Base-by-base conservation (phyloP, 2,888 invertebrate species). In the Cheilosia pagana region DNA sequence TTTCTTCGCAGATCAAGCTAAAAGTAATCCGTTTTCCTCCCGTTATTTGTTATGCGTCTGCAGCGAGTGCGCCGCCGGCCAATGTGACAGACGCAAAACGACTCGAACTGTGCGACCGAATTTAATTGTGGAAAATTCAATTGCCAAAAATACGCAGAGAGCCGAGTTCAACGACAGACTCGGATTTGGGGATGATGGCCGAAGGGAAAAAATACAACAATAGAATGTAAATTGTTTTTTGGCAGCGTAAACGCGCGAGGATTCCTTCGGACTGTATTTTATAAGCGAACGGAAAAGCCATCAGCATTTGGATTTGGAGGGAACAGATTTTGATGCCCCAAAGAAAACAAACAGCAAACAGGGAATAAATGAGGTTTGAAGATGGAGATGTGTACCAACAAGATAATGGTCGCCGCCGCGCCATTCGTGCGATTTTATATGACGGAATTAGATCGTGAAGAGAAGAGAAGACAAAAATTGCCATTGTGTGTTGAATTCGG, bases 141-240 rank as follows among this genome's bases (percentile, higher is more conserved):
- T 74, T 68, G 72, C 72, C 82, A 78, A 77, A 74, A 82, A 74
- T 68, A 82, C 57, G 19, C 45, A n/a, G n/a, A n/a, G 28, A 19
- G 14, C 7, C 35, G 76, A 55, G 77, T 77, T 82, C 77, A 82
- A 72, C 77, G 77, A 67, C 77, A 72, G 76, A 57, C n/a, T n/a
- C n/a, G 3, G 25, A 41, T 65, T 43, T 8, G 45, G 16, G 6
- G 45, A 28, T 25, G 53, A 23, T 19, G 50, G 25, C 41, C 45
- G 67, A 57, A 62, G 63, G 62, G 41, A 41, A 71, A 59, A 63
- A 35, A n/a, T n/a, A 28, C 28, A 28, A 83, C 82, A 83, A 83
- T 83, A 83, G 78, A 74, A 83, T 78, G 78, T 78, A 78, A 83
- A 83, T 83, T 83, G 78, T 83, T 78, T 83, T 78, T 83, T 83